Conservation (phyloP, 2,113 vertebrate species). For the Hylia prasina region DNA sequence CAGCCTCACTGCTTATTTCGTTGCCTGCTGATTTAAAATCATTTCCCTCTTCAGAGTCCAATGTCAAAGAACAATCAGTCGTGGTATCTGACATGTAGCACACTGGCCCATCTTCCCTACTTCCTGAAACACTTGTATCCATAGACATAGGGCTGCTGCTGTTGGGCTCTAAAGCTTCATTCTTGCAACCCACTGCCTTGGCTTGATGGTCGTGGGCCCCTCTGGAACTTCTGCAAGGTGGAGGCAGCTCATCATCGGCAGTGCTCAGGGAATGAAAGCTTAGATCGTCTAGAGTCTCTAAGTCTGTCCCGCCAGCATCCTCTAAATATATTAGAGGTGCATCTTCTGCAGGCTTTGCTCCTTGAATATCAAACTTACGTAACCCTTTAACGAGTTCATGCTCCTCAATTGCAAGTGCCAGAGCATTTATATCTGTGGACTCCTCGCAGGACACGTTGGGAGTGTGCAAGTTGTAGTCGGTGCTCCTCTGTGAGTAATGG, state of each 20-base stretch:
- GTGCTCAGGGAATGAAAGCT: conserved; percentile 46
- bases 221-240: conserved; percentile 40
- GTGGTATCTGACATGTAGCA: conserved; percentile 78
- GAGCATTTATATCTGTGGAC: conserved; percentile 60
- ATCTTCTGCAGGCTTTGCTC: conserved; percentile 70
- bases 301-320: conserved; percentile 60
- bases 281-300: conserved; percentile 54
- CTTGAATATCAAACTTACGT: conserved; percentile 76
- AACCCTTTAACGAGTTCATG: conserved; percentile 80
- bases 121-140: conserved; percentile 70
- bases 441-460: conserved; percentile 16
- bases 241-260: background rate
- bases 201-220: conserved; percentile 18
- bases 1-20: conserved; percentile 2
- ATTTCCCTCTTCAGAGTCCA: conserved; percentile 83
- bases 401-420: conserved; percentile 80
- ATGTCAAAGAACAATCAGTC: conserved; percentile 82
- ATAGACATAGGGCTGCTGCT: conserved; percentile 71
- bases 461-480: background rate
- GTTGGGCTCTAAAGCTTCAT: conserved; percentile 73
- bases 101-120: conserved; percentile 64
- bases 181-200: conserved; percentile 56
- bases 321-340: conserved; percentile 55
- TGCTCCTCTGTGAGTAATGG: background rate
- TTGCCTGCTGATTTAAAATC: conserved; percentile 61